Evolutionary conservation across 2,113 vertebrate species (phyloP), one percentile per base, ranked within the genome.

Genomic region (Heterotilapia buettikoferi): DNA sequence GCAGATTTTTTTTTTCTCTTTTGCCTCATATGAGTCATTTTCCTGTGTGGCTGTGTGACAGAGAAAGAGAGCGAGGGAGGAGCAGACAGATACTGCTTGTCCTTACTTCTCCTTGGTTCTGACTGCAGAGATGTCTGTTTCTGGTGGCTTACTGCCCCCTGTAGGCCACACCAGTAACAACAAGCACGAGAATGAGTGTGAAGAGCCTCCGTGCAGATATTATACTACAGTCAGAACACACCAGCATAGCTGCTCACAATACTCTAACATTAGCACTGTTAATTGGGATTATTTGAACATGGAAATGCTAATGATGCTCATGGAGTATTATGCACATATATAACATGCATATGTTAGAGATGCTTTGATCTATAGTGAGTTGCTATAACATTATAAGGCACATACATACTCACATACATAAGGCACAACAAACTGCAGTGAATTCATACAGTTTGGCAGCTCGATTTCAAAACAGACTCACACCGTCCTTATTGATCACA

Each of bases 81-180:
- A 21, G 21, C 16, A 82, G 33, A 18, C 66, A 57, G 54, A 88
- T 78, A 68, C 36, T 40, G 50, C 80, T 79, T 89, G 85, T 24
- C 66, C 90, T 87, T 85, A 88, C 89, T 89, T 88, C 85, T 91
- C 89, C 89, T 92, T 94, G 76, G 36, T 76, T 73, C 16, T 40
- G 16, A 59, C 43, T 86, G 63, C 84, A 50, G 24, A 85, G 29
- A 24, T 4, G 14, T 33, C 76, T 66, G 89, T 95, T 90, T 92
- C 86, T 93, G 95, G 92, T 94, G 79, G 80, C 79, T 92, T 93
- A 93, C 92, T 95, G 94, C 95, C 95, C 95, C 95, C 96, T 94
- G 80, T 94, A 92, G 96, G 94, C 73, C 59, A 29, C 1, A 4
- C 4, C 5, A 59, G 79, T 84, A 33, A 81, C 87, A 31, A 57